Percentiles rank a stretch among this genome's conserved stretches.
These are phyloP conservation scores for Phthorimaea operculella DNA, from an alignment of 1,140 invertebrate genomes.

Conservation along the genomic window DNA sequence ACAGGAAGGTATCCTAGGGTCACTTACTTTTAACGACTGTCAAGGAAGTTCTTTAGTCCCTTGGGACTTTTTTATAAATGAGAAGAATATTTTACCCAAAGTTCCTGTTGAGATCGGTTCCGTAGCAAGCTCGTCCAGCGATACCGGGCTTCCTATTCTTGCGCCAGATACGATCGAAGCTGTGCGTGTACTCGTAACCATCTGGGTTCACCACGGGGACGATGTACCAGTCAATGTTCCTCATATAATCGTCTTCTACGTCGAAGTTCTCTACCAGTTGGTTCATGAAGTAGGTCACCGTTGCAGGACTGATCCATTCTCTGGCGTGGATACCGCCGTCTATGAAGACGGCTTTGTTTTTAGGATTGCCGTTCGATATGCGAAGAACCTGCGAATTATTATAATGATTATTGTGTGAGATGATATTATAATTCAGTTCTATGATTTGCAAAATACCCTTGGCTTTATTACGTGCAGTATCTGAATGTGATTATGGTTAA, in stretches of 20 bases:
- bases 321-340: constrained; percentile 88
- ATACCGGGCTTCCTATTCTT: constrained; percentile 75
- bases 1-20: too few relatives aligned
- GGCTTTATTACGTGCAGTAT: too few relatives aligned
- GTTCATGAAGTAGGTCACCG: constrained; percentile 84
- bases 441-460: too few relatives aligned
- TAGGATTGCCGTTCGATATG: constrained; percentile 73
- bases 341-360: constrained; percentile 73
- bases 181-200: constrained; percentile 87
- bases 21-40: too few relatives aligned
- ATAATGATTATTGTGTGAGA: neutral
- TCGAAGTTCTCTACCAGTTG: constrained; percentile 80
- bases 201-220: constrained; percentile 87
- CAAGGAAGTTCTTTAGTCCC: too few relatives aligned
- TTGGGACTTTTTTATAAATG: too few relatives aligned
- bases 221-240: constrained; percentile 86
- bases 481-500: too few relatives aligned
- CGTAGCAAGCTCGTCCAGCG: constrained; percentile 71
- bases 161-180: constrained; percentile 81
- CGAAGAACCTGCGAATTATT: constrained; percentile 63
- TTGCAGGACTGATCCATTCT: constrained; percentile 92
- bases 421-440: constrained; percentile 10
- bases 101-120: constrained; percentile 86
- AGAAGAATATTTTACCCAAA: constrained; percentile 67
- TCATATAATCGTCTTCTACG: constrained; percentile 74